Percentiles rank a stretch among this genome's conserved stretches.
These are phyloP conservation scores for Alentia gelatinosa DNA, from an alignment of 2,888 invertebrate genomes.

Conservation along the genomic window DNA sequence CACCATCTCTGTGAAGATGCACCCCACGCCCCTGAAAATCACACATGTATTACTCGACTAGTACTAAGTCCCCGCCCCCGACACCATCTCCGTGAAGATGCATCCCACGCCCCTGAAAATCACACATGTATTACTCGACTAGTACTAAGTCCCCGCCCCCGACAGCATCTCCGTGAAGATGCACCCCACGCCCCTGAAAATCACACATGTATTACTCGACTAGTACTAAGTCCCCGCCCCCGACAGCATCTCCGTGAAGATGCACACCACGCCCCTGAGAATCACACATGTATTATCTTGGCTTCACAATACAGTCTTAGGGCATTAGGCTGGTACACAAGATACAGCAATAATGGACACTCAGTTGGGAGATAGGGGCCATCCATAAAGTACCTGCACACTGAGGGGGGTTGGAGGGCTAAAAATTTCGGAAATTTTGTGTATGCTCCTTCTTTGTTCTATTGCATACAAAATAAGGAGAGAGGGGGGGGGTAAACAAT, in stretches of 20 bases:
- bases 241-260: neutral
- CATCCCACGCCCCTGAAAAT: conserved; percentile 97
- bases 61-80: conserved; percentile 89
- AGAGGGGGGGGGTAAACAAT: no score
- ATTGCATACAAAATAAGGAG: no score
- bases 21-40: conserved; percentile 95
- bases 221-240: neutral
- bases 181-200: conserved; percentile 95
- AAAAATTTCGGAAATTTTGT: no score
- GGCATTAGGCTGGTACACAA: no score
- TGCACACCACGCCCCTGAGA: conserved; percentile 79
- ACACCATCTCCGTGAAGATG: conserved; percentile 99
- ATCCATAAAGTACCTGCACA: no score
- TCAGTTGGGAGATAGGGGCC: no score
- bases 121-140: neutral
- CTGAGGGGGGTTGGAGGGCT: no score
- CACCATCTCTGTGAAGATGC: conserved; percentile 99
- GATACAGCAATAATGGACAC: no score
- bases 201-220: neutral
- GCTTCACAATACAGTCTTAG: no score
- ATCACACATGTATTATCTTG: neutral
- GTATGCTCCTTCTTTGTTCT: no score
- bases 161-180: conserved; percentile 99
- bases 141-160: conserved; percentile 85
- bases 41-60: neutral